A percentile compares a stretch with the other conserved stretches of the same genome.
phyloP scores from a whole-genome alignment of 2,113 vertebrate species.

The Halichoerus grypus region DNA sequence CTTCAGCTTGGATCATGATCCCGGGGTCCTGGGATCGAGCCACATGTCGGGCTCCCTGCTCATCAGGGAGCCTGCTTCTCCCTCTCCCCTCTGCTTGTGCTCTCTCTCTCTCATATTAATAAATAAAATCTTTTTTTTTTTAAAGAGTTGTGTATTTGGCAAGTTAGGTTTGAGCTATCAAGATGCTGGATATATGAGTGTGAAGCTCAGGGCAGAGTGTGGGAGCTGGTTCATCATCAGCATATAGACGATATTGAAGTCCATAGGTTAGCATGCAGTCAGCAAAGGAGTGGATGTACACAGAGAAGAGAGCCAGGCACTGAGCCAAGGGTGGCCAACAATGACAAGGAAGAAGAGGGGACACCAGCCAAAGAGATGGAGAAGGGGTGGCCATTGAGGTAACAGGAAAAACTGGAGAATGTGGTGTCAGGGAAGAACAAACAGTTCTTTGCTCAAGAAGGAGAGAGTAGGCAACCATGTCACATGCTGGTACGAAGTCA shows the following conservation, averaged over 20 bases:
- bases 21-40: too few relatives aligned
- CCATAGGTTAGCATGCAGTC: too few relatives aligned
- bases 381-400: not conserved
- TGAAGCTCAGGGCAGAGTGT: not conserved
- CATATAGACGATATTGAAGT: not conserved
- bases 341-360: not conserved
- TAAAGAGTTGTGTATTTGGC: not conserved
- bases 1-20: too few relatives aligned
- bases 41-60: too few relatives aligned
- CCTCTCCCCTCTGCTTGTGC: too few relatives aligned
- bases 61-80: too few relatives aligned
- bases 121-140: too few relatives aligned
- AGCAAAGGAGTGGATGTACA: not conserved
- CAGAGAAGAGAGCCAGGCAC: not conserved
- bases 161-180: not conserved
- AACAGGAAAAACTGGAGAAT: not conserved
- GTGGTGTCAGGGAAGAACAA: not conserved
- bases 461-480: not conserved
- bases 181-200: not conserved
- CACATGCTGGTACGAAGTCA: not conserved
- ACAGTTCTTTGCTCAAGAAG: not conserved
- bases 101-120: too few relatives aligned
- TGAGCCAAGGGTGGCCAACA: not conserved
- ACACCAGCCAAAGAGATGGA: not conserved
- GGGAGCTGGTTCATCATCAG: not conserved